Evolutionary conservation across 2,113 vertebrate genomes (phyloP), one percentile per base, ranked within the genome.

Genomic region (Sturnus vulgaris): DNA sequence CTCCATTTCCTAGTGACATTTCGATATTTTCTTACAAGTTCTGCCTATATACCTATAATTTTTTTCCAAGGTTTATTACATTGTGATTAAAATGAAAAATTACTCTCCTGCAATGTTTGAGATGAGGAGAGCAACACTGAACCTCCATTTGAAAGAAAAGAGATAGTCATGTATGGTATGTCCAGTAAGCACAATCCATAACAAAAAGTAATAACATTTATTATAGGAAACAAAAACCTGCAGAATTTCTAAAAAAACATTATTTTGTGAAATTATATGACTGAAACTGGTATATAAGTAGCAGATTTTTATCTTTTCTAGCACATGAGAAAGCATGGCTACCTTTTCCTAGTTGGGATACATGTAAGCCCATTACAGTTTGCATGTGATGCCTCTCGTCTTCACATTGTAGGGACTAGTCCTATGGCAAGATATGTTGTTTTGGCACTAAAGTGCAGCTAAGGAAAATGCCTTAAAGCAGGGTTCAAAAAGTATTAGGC

Each of bases 351-450:
- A 16, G 0, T 1, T 57, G 28, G 11, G 12, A 12, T 49, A 25
- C 3, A 0, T 40, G 20, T 30, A 16, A 42, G n/a, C 2, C 3
- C 2, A 3, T 30, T 37, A 46, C 18, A 24, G 47, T 87, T 73
- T 50, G 15, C 4, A 4, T 30, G 11, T 18, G 17, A 7, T 69
- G 33, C 9, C 13, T 60, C 11, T 56, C 47, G 4, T 46, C 19
- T n/a, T 75, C 27, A 25, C 12, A 8, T 10, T 2, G 2, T 8
- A 49, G 14, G 15, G 10, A 10, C 7, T 57, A 77, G 19, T 69
- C 18, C 17, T 70, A 8, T 31, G 19, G 25, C 46, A 72, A 77
- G 13, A n/a, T 57, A 9, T 7, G 12, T 10, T 63, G 4, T 53
- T 69, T 64, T 46, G 40, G 10, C 15, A 44, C 4, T 46, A 61